Percentiles rank a stretch among this genome's conserved stretches.
These are phyloP conservation scores for Notoglanidium macrostoma DNA, from an alignment of 2,797 vertebrate genomes.

Conservation along the genomic window DNA sequence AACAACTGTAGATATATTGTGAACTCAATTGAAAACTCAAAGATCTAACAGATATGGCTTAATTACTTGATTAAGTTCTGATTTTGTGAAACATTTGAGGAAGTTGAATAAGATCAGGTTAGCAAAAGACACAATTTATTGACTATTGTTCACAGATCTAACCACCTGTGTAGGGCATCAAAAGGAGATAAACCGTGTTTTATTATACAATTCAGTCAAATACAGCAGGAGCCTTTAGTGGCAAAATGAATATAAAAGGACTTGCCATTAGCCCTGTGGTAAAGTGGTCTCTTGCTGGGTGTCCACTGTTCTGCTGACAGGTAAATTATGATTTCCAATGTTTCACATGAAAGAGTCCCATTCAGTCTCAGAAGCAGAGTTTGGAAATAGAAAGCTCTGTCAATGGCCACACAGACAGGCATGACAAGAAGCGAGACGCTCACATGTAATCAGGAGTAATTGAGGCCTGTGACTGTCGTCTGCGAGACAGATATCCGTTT, in stretches of 20 bases:
- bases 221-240: not conserved
- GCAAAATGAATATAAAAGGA: slow-evolving; percentile 31
- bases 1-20: not conserved
- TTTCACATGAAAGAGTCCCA: slow-evolving; percentile 71
- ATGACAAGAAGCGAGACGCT: slow-evolving; percentile 68
- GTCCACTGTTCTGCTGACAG: slow-evolving; percentile 73
- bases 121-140: slow-evolving; percentile 15
- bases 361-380: slow-evolving; percentile 69
- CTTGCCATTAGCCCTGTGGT: slow-evolving; percentile 73
- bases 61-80: slow-evolving; percentile 4
- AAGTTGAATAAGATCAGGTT: slow-evolving; percentile 23
- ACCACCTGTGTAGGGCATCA: slow-evolving; percentile 26
- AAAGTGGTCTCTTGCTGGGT: slow-evolving; percentile 68
- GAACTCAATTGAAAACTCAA: not conserved
- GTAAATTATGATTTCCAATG: slow-evolving; percentile 78
- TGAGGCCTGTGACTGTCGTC: slow-evolving; percentile 40
- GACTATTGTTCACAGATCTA: slow-evolving; percentile 21
- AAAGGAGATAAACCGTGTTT: slow-evolving; percentile 39
- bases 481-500: slow-evolving; percentile 43
- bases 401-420: slow-evolving; percentile 67
- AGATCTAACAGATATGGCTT: not conserved
- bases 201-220: slow-evolving; percentile 41
- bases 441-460: slow-evolving; percentile 59
- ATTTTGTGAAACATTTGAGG: slow-evolving; percentile 9
- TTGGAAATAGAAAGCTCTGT: slow-evolving; percentile 70